Conservation (phyloP, 2,113 vertebrate genomes). For the Megaleporinus macrocephalus region DNA sequence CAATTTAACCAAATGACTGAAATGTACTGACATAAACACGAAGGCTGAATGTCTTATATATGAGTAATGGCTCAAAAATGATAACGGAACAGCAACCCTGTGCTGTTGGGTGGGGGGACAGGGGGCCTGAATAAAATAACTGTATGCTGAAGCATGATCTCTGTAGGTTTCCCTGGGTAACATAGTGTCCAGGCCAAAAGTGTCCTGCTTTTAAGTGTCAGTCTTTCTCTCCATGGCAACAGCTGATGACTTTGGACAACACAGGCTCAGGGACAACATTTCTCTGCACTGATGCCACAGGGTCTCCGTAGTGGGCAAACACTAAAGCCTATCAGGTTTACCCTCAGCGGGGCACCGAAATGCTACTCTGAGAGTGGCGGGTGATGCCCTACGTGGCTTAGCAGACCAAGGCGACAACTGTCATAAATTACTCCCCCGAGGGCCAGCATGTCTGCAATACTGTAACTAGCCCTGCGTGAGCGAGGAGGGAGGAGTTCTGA, state of each 20-base stretch:
- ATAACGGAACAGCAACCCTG: background rate
- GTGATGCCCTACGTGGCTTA: conserved; percentile 70
- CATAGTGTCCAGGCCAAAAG: conserved; percentile 18
- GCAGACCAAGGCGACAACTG: conserved; percentile 76
- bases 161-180: conserved; percentile 4
- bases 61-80: conserved; percentile 55
- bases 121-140: no score
- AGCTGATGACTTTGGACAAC: conserved; percentile 68
- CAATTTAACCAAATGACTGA: background rate
- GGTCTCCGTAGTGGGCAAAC: conserved; percentile 66
- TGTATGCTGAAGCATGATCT: background rate
- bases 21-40: background rate
- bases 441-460: conserved; percentile 65
- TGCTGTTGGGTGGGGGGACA: background rate
- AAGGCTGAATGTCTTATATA: background rate
- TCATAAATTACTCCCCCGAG: conserved; percentile 75
- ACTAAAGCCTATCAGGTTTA: conserved; percentile 75
- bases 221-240: conserved; percentile 69
- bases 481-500: conserved; percentile 28
- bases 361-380: conserved; percentile 66
- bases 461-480: conserved; percentile 52
- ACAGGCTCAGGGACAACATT: conserved; percentile 65
- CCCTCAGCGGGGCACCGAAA: conserved; percentile 68
- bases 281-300: conserved; percentile 70
- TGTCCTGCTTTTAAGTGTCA: conserved; percentile 46